A percentile compares a stretch with the other conserved stretches of the same genome.
phyloP scores from a whole-genome alignment of 2,797 vertebrate genomes.

The Lepilemur ruficaudatus region DNA sequence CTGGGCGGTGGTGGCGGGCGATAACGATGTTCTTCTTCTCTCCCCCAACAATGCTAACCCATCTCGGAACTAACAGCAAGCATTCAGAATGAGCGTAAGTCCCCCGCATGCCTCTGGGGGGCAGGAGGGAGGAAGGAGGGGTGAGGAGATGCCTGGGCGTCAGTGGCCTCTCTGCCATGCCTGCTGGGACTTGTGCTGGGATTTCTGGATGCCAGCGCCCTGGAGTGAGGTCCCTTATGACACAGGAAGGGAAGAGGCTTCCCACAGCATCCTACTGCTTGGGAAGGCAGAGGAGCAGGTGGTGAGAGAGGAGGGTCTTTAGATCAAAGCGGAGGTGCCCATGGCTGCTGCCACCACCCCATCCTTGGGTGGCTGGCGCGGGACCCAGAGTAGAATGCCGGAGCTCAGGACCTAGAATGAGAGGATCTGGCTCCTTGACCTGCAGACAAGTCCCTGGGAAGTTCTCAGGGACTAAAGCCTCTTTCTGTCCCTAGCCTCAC shows the following conservation, averaged over 20 bases:
- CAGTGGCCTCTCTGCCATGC: not conserved
- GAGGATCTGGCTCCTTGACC: not conserved
- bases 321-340: not conserved
- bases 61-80: conserved; percentile 94
- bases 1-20: fast-evolving
- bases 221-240: not conserved
- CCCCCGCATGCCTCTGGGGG: not conserved
- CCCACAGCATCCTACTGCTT: not conserved
- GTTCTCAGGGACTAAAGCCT: not conserved
- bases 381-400: not conserved
- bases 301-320: not conserved
- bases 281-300: not conserved
- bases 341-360: not conserved
- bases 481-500: not conserved
- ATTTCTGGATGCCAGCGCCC: not conserved
- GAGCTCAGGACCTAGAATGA: not conserved
- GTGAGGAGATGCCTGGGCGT: not conserved
- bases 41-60: conserved; percentile 76
- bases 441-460: not conserved
- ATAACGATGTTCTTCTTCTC: conserved; percentile 78
- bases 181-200: not conserved
- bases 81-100: conserved; percentile 98
- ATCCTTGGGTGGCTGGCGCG: not conserved
- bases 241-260: not conserved
- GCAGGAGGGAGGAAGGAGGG: conserved; percentile 14